Percentiles rank a stretch among this genome's conserved stretches.
These are phyloP conservation scores for Felis chaus DNA, from an alignment of 2,113 vertebrate genomes.

Conservation along the genomic window DNA sequence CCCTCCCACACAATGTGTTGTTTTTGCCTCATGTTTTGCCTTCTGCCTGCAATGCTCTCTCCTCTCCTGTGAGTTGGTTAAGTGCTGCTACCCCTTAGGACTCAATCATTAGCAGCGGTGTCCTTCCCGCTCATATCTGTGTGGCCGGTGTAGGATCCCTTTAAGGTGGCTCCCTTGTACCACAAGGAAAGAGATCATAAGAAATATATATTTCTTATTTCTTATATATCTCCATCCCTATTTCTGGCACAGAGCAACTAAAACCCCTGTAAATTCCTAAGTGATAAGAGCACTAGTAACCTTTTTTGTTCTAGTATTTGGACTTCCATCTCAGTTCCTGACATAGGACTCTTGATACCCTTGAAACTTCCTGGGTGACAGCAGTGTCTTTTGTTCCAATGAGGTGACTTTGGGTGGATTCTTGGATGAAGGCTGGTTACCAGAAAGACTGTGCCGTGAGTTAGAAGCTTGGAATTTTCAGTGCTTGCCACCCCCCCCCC, in stretches of 20 bases:
- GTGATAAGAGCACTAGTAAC: background rate
- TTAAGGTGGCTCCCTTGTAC: fast-evolving
- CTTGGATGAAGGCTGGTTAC: background rate
- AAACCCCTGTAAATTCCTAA: background rate
- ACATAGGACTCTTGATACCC: background rate
- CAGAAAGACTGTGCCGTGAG: background rate
- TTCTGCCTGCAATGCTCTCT: background rate
- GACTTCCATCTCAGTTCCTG: background rate
- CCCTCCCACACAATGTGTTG: background rate
- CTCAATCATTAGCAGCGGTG: background rate
- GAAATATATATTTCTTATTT: background rate
- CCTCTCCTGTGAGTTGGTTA: background rate
- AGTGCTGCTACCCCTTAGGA: background rate
- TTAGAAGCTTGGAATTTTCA: background rate
- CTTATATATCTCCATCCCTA: background rate
- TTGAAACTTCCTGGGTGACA: background rate
- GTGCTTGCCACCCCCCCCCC: background rate
- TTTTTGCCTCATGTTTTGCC: background rate
- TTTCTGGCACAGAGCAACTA: background rate
- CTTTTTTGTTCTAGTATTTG: background rate
- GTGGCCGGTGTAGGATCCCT: background rate
- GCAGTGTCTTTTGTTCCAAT: background rate
- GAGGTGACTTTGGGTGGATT: background rate
- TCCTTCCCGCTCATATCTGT: fast-evolving
- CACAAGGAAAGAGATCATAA: too few species aligned